These are phyloP conservation scores for Latrodectus elegans DNA, from an alignment of 2,888 invertebrate species.

Conservation along the genomic window DNA sequence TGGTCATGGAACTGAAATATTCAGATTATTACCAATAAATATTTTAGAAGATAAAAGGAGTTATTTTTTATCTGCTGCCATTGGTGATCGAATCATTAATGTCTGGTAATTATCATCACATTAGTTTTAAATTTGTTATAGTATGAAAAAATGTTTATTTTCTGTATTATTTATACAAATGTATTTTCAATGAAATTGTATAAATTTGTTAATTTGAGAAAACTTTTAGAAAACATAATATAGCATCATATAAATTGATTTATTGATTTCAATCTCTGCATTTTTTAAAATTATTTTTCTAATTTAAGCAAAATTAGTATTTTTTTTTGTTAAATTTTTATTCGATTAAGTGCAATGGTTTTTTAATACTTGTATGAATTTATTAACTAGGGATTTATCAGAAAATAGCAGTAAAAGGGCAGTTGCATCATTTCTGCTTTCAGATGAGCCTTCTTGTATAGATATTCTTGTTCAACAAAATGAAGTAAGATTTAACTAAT, in stretches of 20 bases:
- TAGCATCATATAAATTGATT: too few species aligned
- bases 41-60: conserved; percentile 66
- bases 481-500: conserved; percentile 42
- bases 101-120: conserved; percentile 73
- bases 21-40: conserved; percentile 70
- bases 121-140: not conserved
- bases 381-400: conserved; percentile 63
- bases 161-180: not conserved
- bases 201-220: too few species aligned
- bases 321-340: too few species aligned
- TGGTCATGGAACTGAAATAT: conserved; percentile 81
- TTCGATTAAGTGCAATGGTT: not conserved
- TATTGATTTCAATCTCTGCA: too few species aligned
- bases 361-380: not conserved
- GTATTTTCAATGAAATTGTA: conserved; percentile 26
- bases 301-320: too few species aligned
- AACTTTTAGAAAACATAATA: too few species aligned
- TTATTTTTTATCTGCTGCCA: conserved; percentile 73
- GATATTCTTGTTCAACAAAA: conserved; percentile 67
- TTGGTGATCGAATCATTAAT: conserved; percentile 73
- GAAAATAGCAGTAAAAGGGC: conserved; percentile 70
- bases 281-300: too few species aligned
- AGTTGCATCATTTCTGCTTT: conserved; percentile 72
- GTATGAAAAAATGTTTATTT: not conserved
- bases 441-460: conserved; percentile 72